Evolutionary conservation across 2,113 vertebrate genomes (phyloP).

Genomic region (Oreocharis arfaki): DNA sequence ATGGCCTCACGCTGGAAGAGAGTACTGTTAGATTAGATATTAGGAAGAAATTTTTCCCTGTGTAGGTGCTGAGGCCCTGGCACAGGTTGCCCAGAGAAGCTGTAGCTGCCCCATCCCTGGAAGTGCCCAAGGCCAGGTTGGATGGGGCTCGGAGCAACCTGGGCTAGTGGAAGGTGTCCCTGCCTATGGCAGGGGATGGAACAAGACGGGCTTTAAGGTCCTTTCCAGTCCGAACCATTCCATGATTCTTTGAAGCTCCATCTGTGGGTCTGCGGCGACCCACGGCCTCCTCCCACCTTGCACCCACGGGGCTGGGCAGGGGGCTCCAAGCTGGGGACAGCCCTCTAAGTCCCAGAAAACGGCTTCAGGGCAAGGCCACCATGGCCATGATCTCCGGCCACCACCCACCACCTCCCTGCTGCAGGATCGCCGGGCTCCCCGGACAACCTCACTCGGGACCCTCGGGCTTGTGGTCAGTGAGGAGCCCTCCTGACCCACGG

Average conservation of each 20-base stretch:
- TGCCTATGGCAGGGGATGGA: background rate
- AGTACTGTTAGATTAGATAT: background rate
- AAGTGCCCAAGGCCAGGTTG: background rate
- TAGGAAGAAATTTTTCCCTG: background rate
- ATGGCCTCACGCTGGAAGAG: background rate
- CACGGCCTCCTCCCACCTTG: background rate
- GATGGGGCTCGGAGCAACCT: background rate
- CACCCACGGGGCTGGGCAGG: fast-evolving
- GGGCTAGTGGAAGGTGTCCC: background rate
- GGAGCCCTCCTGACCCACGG: fast-evolving
- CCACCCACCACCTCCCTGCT: background rate
- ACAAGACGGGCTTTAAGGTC: background rate
- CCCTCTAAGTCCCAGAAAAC: too few species aligned
- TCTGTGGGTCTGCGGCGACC: fast-evolving
- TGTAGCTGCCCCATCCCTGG: background rate
- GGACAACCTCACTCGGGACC: background rate
- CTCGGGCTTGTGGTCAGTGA: background rate
- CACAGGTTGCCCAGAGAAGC: background rate
- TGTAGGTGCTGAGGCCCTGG: fast-evolving
- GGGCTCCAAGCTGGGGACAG: background rate
- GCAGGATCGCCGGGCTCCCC: fast-evolving
- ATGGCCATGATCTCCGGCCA: background rate
- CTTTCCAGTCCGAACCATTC: background rate
- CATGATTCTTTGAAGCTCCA: background rate
- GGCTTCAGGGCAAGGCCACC: background rate